Conservation (phyloP, 2,888 invertebrate species). For the Aleiodes testaceus region DNA sequence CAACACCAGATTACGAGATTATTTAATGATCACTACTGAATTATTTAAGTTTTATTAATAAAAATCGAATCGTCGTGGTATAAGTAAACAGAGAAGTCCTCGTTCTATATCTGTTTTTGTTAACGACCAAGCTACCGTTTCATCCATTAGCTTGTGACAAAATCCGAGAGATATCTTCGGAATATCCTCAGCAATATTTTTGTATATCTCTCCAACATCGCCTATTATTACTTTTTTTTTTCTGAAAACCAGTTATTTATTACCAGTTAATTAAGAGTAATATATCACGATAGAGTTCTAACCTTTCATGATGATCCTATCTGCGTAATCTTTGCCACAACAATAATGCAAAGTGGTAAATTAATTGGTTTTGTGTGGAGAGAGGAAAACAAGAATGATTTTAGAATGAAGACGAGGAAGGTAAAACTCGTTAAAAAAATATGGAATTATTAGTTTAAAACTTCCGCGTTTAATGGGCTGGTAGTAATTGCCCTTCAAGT, state of each 20-base stretch:
- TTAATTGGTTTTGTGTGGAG: conserved; percentile 5
- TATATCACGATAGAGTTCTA: neutral
- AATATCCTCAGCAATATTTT: neutral
- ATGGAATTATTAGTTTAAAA: neutral
- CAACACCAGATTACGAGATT: no score
- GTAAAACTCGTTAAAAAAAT: neutral
- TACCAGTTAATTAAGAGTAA: conserved; percentile 14
- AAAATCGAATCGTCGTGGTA: no score
- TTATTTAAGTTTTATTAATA: no score
- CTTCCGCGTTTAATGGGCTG: conserved; percentile 14
- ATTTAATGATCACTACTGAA: no score
- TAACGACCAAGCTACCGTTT: conserved; percentile 16
- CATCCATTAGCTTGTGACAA: neutral
- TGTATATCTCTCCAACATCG: neutral
- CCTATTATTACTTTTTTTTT: neutral
- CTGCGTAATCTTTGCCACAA: conserved; percentile 6
- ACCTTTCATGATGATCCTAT: conserved; percentile 2
- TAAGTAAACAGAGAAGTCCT: no score
- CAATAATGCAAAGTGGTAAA: conserved; percentile 13
- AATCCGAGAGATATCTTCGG: neutral
- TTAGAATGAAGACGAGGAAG: neutral
- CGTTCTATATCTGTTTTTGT: conserved; percentile 16
- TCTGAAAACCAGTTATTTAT: neutral
- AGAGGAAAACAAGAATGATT: neutral
- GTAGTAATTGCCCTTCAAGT: conserved; percentile 25